These are phyloP conservation scores for Dolichomitus sp. DNA, from an alignment of 2,888 invertebrate genomes.

Conservation along the genomic window DNA sequence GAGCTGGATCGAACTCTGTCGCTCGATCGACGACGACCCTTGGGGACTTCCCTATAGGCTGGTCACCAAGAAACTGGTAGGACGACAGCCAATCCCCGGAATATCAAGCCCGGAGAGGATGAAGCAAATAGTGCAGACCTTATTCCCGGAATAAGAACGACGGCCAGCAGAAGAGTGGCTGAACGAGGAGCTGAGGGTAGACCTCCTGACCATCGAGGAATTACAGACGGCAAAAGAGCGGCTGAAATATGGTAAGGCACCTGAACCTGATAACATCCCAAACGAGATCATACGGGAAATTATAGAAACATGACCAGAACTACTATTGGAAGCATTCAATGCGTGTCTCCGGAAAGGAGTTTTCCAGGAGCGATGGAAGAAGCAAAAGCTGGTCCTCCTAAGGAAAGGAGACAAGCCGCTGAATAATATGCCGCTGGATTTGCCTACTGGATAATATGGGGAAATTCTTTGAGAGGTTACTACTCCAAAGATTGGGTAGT, in stretches of 20 bases:
- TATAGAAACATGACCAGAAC: slow-evolving; percentile 22
- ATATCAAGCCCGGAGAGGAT: slow-evolving; percentile 65
- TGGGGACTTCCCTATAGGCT: slow-evolving; percentile 61
- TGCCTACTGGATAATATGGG: slow-evolving; percentile 51
- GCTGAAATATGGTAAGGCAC: not conserved
- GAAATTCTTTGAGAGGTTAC: slow-evolving; percentile 33
- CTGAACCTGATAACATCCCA: slow-evolving; percentile 8
- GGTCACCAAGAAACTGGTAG: slow-evolving; percentile 57
- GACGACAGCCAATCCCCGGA: slow-evolving; percentile 38
- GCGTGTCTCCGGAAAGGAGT: slow-evolving; percentile 39
- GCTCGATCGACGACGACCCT: slow-evolving; percentile 58
- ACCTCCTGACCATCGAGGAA: slow-evolving; percentile 15
- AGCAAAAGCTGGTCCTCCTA: slow-evolving; percentile 51
- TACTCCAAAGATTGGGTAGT: slow-evolving; percentile 37
- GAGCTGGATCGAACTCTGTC: slow-evolving; percentile 52
- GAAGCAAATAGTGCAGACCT: slow-evolving; percentile 55
- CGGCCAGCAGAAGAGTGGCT: not conserved
- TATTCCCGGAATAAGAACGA: slow-evolving; percentile 50
- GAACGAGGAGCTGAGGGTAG: not conserved
- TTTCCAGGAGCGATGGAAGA: slow-evolving; percentile 52
- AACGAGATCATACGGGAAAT: slow-evolving; percentile 46
- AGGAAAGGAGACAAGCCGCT: slow-evolving; percentile 58
- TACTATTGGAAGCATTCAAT: slow-evolving; percentile 45
- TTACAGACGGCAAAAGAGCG: slow-evolving; percentile 17
- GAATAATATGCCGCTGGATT: slow-evolving; percentile 52